phyloP scores from a whole-genome alignment of 2,797 vertebrate genomes.

The Fundulus diaphanus region DNA sequence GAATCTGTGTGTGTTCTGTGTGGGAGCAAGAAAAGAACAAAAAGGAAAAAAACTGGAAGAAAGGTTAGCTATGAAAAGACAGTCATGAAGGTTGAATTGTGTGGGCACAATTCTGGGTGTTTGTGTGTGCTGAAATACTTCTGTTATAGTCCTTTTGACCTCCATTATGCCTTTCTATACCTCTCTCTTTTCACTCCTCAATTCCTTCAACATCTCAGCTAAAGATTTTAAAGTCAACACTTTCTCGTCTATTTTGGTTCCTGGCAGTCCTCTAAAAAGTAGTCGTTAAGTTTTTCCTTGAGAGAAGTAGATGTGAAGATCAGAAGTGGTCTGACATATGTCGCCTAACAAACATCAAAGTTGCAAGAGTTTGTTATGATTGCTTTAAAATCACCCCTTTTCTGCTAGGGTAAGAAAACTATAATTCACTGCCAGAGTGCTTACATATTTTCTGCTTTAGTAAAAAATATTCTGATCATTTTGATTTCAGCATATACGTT shows the following conservation, averaged over 20 bases:
- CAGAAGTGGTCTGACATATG: background rate
- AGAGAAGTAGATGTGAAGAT: background rate
- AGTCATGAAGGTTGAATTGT: constrained; percentile 21
- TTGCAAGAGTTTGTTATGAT: background rate
- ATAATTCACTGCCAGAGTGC: background rate
- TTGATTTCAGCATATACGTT: background rate
- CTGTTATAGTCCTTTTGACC: constrained; percentile 42
- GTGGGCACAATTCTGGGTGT: constrained; percentile 8
- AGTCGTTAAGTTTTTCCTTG: constrained; percentile 1
- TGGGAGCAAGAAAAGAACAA: constrained; percentile 5
- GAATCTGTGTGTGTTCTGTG: constrained; percentile 29
- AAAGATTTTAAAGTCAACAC: constrained; percentile 25
- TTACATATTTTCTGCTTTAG: background rate
- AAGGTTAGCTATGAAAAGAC: constrained; percentile 28
- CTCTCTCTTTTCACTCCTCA: background rate
- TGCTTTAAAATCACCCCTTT: constrained; percentile 4
- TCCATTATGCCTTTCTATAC: constrained; percentile 7
- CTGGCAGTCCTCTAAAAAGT: background rate
- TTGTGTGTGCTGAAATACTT: constrained; percentile 16
- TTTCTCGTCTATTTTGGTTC: constrained; percentile 12
- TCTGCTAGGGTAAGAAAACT: constrained; percentile 2
- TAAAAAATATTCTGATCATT: background rate
- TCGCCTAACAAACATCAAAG: constrained; percentile 6
- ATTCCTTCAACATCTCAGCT: constrained; percentile 11
- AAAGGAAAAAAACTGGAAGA: constrained; percentile 37